Evolutionary conservation across 2,797 vertebrate species (phyloP).

Genomic region (Acrossocheilus fasciatus): DNA sequence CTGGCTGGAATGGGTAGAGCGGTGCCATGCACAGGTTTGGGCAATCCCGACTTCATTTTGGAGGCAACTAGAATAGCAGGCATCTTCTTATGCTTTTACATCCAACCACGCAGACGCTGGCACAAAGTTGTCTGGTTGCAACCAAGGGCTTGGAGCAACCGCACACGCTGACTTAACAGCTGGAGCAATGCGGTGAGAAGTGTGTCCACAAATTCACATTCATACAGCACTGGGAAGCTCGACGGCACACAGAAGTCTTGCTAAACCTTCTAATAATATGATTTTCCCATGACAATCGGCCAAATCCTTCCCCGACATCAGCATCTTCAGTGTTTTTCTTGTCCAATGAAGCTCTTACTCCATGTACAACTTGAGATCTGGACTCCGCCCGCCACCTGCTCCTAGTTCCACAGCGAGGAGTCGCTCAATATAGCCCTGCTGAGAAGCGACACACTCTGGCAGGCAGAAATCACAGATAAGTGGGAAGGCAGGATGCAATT

Average conservation of each 20-base stretch:
- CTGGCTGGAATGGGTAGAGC: constrained; percentile 85
- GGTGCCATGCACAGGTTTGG: constrained; percentile 90
- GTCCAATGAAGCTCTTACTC: constrained; percentile 14
- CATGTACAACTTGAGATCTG: constrained; percentile 1
- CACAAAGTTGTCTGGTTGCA: constrained; percentile 44
- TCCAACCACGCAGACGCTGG: constrained; percentile 40
- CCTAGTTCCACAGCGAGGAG: constrained; percentile 7
- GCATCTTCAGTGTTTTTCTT: constrained; percentile 1
- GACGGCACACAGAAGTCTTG: constrained; percentile 1
- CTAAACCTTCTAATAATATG: constrained; percentile 39
- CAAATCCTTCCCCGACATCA: constrained; percentile 33
- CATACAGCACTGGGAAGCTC: constrained; percentile 39
- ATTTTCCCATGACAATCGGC: constrained; percentile 35
- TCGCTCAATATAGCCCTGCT: constrained; percentile 14
- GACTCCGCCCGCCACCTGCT: constrained; percentile 53
- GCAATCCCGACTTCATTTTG: constrained; percentile 98
- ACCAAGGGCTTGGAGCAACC: constrained; percentile 33
- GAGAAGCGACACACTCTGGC: constrained; percentile 22
- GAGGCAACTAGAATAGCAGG: constrained; percentile 94
- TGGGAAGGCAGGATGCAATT: constrained; percentile 33
- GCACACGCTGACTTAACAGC: constrained; percentile 50
- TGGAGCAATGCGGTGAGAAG: constrained; percentile 50
- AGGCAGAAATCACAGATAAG: constrained; percentile 41
- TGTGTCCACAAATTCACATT: constrained; percentile 22
- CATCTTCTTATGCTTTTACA: constrained; percentile 83